Evolutionary conservation across 2,797 vertebrate species (phyloP).

Genomic region (Diplodus puntazzo): DNA sequence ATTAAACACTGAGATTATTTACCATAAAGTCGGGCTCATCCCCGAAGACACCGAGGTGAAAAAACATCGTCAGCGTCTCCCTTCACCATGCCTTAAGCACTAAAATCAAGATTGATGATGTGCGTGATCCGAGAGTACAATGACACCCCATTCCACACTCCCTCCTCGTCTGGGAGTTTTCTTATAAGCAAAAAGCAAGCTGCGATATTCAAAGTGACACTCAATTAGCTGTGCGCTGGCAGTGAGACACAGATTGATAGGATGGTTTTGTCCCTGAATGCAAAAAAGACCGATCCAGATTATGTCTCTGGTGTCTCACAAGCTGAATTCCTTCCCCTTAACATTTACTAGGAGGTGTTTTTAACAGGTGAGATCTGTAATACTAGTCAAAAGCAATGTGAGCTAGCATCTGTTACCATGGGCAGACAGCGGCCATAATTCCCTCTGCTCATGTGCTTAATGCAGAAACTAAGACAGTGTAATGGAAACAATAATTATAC

Average conservation of each 20-base stretch:
- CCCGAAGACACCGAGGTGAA: constrained; percentile 14
- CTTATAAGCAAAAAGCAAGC: constrained; percentile 56
- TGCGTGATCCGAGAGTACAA: constrained; percentile 58
- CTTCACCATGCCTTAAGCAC: constrained; percentile 51
- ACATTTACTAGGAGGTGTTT: constrained; percentile 1
- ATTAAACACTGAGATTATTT: constrained; percentile 46
- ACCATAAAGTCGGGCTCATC: constrained; percentile 27
- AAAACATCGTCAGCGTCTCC: constrained; percentile 45
- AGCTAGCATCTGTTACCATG: background rate
- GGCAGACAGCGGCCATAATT: background rate
- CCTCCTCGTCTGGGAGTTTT: constrained; percentile 61
- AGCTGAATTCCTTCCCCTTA: constrained; percentile 1
- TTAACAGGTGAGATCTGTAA: constrained; percentile 3
- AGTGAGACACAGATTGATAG: constrained; percentile 67
- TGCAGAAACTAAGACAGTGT: constrained; percentile 22
- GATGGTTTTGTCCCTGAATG: constrained; percentile 50
- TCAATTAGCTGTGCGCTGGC: constrained; percentile 74
- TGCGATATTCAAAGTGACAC: constrained; percentile 78
- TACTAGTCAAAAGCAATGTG: background rate
- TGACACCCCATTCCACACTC: constrained; percentile 60
- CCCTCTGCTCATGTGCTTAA: constrained; percentile 14
- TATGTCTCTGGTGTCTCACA: background rate
- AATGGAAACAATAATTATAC: constrained; percentile 19
- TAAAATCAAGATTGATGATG: constrained; percentile 81
- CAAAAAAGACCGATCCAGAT: constrained; percentile 37